Evolutionary conservation across 2,797 vertebrate genomes (phyloP).

Genomic region (Gymnoscopelus microlampas): DNA sequence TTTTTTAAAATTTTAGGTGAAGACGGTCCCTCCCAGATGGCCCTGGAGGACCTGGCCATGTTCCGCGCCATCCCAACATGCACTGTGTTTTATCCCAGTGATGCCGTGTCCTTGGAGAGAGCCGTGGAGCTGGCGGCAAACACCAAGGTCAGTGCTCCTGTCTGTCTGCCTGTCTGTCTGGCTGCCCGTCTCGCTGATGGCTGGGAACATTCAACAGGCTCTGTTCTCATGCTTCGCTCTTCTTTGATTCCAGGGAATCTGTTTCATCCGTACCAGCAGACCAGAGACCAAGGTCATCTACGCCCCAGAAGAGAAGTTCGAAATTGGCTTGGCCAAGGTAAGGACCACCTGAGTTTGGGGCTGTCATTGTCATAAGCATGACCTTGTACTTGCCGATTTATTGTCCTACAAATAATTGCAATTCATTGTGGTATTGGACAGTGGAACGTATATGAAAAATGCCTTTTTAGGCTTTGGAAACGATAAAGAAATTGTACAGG

Average conservation of each 20-base stretch:
- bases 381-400: too few species aligned
- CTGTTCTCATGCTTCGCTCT: background rate
- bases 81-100: conserved; percentile 91
- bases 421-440: too few species aligned
- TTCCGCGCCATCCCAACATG: conserved; percentile 89
- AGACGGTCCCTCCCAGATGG: conserved; percentile 91
- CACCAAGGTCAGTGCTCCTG: conserved; percentile 78
- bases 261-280: conserved; percentile 89
- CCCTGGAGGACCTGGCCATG: conserved; percentile 91
- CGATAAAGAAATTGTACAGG: too few species aligned
- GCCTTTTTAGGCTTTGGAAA: too few species aligned
- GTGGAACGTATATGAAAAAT: too few species aligned
- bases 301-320: conserved; percentile 83
- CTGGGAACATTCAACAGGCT: background rate
- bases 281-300: conserved; percentile 86
- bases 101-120: conserved; percentile 85
- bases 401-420: too few species aligned
- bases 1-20: conserved; percentile 86
- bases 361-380: too few species aligned
- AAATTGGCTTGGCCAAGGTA: conserved; percentile 88
- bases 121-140: conserved; percentile 87
- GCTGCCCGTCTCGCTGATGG: background rate
- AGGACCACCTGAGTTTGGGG: conserved; percentile 12
- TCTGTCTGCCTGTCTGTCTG: background rate
- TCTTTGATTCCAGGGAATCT: conserved; percentile 83